Conservation (phyloP, 53 echinoderm and acorn worm species). For the Patiria pectinifera region DNA sequence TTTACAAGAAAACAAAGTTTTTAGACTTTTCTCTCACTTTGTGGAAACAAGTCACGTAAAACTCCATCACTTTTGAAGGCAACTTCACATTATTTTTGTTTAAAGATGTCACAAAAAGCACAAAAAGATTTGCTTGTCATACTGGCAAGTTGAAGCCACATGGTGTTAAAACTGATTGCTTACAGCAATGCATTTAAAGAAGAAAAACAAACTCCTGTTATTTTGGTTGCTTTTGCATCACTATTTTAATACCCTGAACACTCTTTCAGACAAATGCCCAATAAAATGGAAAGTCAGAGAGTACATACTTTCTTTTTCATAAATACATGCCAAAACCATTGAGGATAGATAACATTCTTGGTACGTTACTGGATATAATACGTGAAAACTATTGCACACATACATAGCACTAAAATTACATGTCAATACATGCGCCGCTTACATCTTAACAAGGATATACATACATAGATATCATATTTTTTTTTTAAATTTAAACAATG, state of each 20-base stretch:
- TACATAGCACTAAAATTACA: slow-evolving; percentile 2
- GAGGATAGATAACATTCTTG: too few species aligned
- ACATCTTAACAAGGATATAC: neutral
- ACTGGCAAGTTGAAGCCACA: neutral
- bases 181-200: too few species aligned
- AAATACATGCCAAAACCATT: neutral
- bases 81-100: neutral
- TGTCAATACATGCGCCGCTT: neutral
- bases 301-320: neutral
- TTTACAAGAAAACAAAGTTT: too few species aligned
- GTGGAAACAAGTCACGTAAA: neutral
- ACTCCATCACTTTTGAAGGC: neutral
- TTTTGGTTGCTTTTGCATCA: neutral
- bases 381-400: neutral
- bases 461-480: neutral
- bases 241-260: neutral
- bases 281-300: neutral
- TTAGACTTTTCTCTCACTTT: too few species aligned
- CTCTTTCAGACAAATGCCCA: neutral
- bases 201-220: neutral
- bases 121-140: neutral
- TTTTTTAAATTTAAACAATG: neutral
- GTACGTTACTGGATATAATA: neutral
- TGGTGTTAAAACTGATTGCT: neutral
- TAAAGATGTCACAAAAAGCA: neutral